Evolutionary conservation across 1,140 invertebrate species (phyloP).

Genomic region (Lerema accius): DNA sequence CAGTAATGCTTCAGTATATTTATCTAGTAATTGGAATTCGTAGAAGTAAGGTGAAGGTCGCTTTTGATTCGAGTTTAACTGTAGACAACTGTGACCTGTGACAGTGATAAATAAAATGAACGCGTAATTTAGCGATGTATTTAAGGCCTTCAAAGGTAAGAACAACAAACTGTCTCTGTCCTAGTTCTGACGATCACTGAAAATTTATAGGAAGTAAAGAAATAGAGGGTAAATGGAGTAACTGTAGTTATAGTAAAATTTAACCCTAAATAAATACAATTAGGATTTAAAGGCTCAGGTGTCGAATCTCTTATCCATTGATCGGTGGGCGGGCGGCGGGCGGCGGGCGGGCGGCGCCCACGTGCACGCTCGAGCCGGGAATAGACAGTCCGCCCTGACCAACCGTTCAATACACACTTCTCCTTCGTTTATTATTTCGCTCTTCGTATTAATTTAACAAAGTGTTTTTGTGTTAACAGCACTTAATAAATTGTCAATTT

Average conservation of each 20-base stretch:
- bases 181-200: no score
- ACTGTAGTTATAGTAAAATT: neutral
- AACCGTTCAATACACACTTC: conserved; percentile 46
- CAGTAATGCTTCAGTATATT: no score
- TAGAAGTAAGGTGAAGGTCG: no score
- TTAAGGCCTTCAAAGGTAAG: no score
- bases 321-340: conserved; percentile 65
- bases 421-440: conserved; percentile 29
- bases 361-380: conserved; percentile 72
- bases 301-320: conserved; percentile 73
- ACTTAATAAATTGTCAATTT: conserved; percentile 26
- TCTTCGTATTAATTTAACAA: conserved; percentile 36
- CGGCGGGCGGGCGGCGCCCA: conserved; percentile 54
- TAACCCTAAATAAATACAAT: conserved; percentile 14
- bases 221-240: no score
- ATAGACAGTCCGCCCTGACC: conserved; percentile 74
- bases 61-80: no score
- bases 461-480: conserved; percentile 44
- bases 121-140: no score
- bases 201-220: no score
- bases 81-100: no score
- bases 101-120: no score
- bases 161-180: no score
- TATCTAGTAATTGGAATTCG: no score
- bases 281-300: conserved; percentile 58